Conservation (phyloP, 2,797 vertebrate species). For the Myotis vivesi region DNA sequence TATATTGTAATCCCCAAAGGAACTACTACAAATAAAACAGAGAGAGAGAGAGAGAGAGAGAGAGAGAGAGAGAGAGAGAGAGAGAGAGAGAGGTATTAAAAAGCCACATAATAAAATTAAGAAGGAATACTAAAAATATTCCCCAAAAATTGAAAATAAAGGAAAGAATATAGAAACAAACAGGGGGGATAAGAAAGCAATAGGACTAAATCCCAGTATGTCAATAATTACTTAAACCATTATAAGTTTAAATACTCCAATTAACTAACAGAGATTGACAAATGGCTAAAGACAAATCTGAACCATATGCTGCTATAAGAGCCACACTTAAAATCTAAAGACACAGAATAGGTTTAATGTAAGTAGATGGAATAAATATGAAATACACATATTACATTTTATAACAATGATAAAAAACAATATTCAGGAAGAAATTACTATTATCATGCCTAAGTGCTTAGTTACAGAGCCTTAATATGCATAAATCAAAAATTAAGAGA, state of each 20-base stretch:
- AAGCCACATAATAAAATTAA: conserved; percentile 15
- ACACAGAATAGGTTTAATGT: neutral
- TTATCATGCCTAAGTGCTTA: neutral
- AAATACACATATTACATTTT: neutral
- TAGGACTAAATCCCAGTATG: neutral
- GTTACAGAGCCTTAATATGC: neutral
- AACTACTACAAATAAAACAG: neutral
- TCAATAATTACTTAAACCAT: neutral
- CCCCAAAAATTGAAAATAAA: neutral
- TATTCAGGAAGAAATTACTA: neutral
- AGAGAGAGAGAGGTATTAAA: neutral
- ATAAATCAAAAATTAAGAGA: neutral
- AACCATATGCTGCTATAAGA: neutral
- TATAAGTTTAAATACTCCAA: neutral
- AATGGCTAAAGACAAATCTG: neutral
- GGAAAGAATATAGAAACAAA: neutral
- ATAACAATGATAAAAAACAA: neutral
- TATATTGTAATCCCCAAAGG: neutral
- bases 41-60: no score
- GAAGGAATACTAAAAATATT: neutral
- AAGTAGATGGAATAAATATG: neutral
- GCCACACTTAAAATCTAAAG: neutral
- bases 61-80: no score
- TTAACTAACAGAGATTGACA: neutral
- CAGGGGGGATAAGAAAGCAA: neutral